Percentiles rank a stretch among this genome's conserved stretches.
Evolutionary conservation across 2,113 vertebrate genomes (phyloP).

Genomic region (Candoia aspera): DNA sequence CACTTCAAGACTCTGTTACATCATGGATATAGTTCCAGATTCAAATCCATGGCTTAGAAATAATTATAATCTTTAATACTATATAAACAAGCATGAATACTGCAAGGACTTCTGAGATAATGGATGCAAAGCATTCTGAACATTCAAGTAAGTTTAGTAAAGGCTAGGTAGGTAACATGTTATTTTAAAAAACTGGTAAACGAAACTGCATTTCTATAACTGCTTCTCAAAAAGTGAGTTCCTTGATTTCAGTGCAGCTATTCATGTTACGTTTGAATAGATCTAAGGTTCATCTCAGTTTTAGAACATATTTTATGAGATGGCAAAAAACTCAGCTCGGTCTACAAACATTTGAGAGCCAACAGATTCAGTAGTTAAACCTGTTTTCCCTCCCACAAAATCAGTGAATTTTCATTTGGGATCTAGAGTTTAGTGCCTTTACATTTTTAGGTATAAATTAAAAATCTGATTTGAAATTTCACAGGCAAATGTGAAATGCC

Average conservation of each 20-base stretch:
- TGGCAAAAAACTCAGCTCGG: no score
- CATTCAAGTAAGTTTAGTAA: background rate
- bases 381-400: no score
- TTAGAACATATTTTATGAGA: background rate
- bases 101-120: background rate
- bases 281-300: background rate
- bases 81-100: background rate
- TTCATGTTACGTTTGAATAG: no score
- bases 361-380: background rate
- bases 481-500: background rate
- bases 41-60: background rate
- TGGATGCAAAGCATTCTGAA: background rate
- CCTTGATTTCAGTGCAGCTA: no score
- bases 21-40: background rate
- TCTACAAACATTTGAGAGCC: no score
- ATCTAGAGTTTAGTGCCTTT: background rate
- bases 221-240: no score
- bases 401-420: background rate
- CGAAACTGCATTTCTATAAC: no score
- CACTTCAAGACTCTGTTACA: background rate
- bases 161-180: background rate
- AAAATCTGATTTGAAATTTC: background rate
- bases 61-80: background rate
- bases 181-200: no score
- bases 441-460: background rate